Evolutionary conservation across 2,113 vertebrate genomes (phyloP), one percentile per base, ranked within the genome.

Genomic region (Pterocles gutturalis): DNA sequence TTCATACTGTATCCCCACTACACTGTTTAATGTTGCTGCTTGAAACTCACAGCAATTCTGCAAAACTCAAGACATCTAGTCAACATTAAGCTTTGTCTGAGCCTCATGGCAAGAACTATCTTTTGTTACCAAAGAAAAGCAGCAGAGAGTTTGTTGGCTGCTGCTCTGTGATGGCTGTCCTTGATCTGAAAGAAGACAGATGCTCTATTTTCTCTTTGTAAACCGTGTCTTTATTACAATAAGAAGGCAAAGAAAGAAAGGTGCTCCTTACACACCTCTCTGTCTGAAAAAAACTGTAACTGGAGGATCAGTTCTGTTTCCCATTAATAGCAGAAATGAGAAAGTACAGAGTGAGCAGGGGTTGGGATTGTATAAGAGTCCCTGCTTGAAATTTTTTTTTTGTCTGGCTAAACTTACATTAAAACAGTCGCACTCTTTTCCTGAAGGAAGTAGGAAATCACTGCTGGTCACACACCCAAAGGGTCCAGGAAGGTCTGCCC

Each of bases 51-150:
- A 81, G 29, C 64, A 89, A 11, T 53, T 38, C 71, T 89, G 65
- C 71, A 48, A 75, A 90, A 48, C 33, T 81, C 79, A 92, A 92
- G 90, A 88, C 86, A 93, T 90, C 58, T 55, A 96, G 88, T 67
- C 90, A 94, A 78, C 64, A 79, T 24, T 33, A 87, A 72, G 48
- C 49, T 90, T 93, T 93, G 69, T 80, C 71, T 91, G 85, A 90
- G 31, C 78, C 62, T 92, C 72, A 80, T 85, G 75, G 57, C 79
- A 96, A 92, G 89, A 91, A 53, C 51, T 71, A 65, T 70, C 13
- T 89, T 81, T 87, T 94, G n/a, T 83, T 87, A 88, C 46, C 55
- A 83, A 54, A 87, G 57, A 83, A 87, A 73, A 88, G 16, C 46
- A 79, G 28, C 34, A 72, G 15, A 60, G 55, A 33, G 6, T 67